A percentile compares a stretch with the other conserved stretches of the same genome.
Conservation (phyloP, 2,888 invertebrate species). For the Dryadula phaetusa region DNA sequence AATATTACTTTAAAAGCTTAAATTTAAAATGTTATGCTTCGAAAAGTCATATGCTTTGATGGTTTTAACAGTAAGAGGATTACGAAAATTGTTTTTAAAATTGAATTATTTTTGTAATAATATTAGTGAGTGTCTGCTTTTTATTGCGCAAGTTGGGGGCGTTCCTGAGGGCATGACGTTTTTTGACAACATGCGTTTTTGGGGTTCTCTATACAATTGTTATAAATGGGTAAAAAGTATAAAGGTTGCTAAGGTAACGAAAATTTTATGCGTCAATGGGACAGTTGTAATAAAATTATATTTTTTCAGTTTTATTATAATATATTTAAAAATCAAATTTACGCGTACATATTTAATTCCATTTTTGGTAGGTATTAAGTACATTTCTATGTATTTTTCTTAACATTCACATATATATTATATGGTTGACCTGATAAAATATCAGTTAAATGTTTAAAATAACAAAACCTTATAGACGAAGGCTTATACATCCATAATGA, state of each 20-base stretch:
- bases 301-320: no score
- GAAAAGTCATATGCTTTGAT: no score
- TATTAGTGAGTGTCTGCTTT: background rate
- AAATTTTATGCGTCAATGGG: no score
- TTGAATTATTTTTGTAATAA: background rate
- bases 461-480: constrained; percentile 51
- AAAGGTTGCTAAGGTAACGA: no score
- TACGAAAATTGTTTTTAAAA: background rate
- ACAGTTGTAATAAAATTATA: no score
- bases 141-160: background rate
- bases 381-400: background rate
- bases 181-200: no score
- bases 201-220: no score
- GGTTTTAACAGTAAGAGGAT: background rate
- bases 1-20: no score
- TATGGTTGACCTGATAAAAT: background rate
- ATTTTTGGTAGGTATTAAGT: background rate
- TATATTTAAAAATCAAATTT: no score
- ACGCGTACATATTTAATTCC: no score
- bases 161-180: background rate
- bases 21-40: no score
- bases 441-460: constrained; percentile 40
- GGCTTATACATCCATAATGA: constrained; percentile 54
- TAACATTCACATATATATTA: background rate
- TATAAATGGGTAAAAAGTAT: no score